These are phyloP conservation scores for Aplidium turbinatum DNA, from an alignment of 23 tunicate genomes.

Conservation along the genomic window DNA sequence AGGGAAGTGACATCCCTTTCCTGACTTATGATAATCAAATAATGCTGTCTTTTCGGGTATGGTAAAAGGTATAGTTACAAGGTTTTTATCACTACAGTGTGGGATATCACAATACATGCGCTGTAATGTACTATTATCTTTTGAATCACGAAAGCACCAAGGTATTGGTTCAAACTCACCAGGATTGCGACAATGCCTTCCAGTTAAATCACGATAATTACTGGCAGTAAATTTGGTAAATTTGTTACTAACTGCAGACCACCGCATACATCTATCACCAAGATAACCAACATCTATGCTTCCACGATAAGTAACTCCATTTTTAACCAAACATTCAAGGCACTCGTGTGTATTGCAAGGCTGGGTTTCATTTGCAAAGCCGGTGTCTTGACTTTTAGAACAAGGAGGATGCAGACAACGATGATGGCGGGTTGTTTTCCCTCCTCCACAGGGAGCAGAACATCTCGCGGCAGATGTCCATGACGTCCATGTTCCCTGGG, in stretches of 20 bases:
- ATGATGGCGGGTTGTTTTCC: conserved; percentile 20
- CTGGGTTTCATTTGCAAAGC: neutral
- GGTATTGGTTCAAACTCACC: conserved; percentile 37
- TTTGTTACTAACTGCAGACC: conserved; percentile 21
- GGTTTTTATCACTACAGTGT: conserved; percentile 27
- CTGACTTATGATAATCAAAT: conserved; percentile 2
- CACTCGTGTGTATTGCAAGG: conserved; percentile 73
- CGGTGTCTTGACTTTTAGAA: neutral
- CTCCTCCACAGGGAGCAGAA: conserved; percentile 68
- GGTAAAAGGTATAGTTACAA: conserved; percentile 61
- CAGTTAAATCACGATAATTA: conserved; percentile 22
- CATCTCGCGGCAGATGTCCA: conserved; percentile 52
- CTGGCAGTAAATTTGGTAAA: conserved; percentile 29
- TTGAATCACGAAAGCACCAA: conserved; percentile 56
- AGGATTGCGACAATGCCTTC: conserved; percentile 74
- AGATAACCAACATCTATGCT: conserved; percentile 9
- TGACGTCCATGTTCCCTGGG: conserved; percentile 56
- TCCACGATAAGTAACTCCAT: conserved; percentile 59
- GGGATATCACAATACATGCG: conserved; percentile 41
- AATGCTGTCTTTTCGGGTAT: conserved; percentile 24
- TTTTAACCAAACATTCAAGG: conserved; percentile 41
- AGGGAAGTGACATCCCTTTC: conserved; percentile 46
- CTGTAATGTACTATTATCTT: neutral
- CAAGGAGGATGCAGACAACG: conserved; percentile 78
- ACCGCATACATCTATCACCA: conserved; percentile 44